Base-by-base conservation (phyloP, 2,113 vertebrate species). In the Antigone vipio region DNA sequence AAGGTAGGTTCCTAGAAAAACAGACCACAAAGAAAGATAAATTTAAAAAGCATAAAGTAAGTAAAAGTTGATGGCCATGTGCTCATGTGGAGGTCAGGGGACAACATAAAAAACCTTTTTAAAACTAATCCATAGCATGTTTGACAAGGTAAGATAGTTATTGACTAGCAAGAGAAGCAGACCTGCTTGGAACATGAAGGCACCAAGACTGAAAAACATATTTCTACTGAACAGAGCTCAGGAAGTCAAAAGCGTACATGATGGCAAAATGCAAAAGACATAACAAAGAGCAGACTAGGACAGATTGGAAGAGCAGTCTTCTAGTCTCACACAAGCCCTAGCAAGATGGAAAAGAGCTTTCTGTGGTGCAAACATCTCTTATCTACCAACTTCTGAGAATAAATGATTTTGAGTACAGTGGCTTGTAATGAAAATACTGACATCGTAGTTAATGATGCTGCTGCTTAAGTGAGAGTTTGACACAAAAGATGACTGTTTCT, bases 51-150 rank as follows among this genome's bases (percentile, higher is more conserved):
- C 63, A 56, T 23, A 17, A 78, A 71, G 44, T 27, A 85, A 62
- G 45, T 69, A 15, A 47, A 93, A 81, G 63, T 1, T 83, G 35
- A 83, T 12, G 21, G 18, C 24, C 50, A 44, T 3, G 11, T 45
- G 66, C 22, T 72, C 27, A 44, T 4, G 5, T 11, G 35, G 6
- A 69, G 26, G 5, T 32, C 5, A 17, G 5, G 1, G 3, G 1
- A 73, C 24, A 92, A 77, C 5, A 62, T 20, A 44, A 82, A 63
- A 63, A 89, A 60, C 17, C 2, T 7, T 58, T 47, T 27, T 29
- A 32, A 58, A 87, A 82, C 16, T 78, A 85, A 85, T 63, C 11
- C 32, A 42, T 4, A 59, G 20, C 20, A n/a, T 20, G 8, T 60
- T 66, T 91, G 40, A 68, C 10, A 79, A 82, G 26, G 9, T 55